Conservation (phyloP, 2,888 invertebrate species). For the Thera obeliscata region DNA sequence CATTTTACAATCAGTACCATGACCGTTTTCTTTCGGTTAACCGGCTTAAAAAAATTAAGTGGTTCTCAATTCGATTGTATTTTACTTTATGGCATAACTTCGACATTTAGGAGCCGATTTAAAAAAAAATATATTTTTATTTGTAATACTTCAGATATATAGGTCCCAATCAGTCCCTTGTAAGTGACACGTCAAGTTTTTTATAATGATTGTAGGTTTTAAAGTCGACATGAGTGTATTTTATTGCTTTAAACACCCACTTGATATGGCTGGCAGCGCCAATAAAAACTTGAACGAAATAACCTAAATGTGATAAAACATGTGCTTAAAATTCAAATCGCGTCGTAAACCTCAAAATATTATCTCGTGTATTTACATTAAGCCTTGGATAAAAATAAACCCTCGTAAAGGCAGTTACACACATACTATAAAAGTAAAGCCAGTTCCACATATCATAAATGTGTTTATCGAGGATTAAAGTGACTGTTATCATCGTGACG, state of each 20-base stretch:
- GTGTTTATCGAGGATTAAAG: constrained; percentile 1
- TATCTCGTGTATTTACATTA: constrained; percentile 6
- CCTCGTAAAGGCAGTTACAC: constrained; percentile 7
- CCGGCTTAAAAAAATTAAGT: no score
- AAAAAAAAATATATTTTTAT: no score
- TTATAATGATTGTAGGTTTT: no score
- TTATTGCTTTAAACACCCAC: background rate
- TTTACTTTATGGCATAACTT: no score
- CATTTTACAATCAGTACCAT: no score
- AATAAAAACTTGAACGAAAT: background rate
- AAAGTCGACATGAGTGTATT: background rate
- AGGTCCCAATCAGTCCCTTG: no score
- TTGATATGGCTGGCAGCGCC: background rate
- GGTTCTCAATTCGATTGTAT: no score
- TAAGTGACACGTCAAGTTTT: no score
- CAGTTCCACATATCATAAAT: constrained; percentile 3
- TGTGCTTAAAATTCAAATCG: constrained; percentile 2
- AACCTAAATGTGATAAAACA: background rate
- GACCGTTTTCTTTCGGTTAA: no score
- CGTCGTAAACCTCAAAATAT: constrained; percentile 8
- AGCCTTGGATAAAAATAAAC: constrained; percentile 9
- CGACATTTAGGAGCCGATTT: no score
- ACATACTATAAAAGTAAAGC: constrained; percentile 5
- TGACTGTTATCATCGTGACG: no score
- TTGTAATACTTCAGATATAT: no score